These are phyloP conservation scores for Polyploca ridens DNA, from an alignment of 2,888 invertebrate species.

Conservation along the genomic window DNA sequence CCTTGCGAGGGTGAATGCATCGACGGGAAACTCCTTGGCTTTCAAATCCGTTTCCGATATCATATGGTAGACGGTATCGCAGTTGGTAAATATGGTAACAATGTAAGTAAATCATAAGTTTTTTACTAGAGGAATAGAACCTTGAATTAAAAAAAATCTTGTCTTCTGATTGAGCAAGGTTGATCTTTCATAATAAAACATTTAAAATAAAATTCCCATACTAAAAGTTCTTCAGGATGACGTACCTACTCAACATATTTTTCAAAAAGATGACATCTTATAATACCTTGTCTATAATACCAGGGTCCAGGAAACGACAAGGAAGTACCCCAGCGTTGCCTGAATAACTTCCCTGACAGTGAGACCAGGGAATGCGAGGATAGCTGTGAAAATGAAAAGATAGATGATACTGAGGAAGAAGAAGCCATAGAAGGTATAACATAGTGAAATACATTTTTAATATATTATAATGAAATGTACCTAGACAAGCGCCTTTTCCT, in stretches of 20 bases:
- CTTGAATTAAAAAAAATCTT: too few relatives aligned
- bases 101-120: slow-evolving; percentile 31
- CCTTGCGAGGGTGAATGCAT: slow-evolving; percentile 64
- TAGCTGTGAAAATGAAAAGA: slow-evolving; percentile 44
- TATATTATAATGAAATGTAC: not conserved
- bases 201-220: too few relatives aligned
- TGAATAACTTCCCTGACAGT: slow-evolving; percentile 39
- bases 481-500: too few relatives aligned
- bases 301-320: slow-evolving; percentile 49
- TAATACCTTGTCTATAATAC: slow-evolving; percentile 15
- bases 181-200: too few relatives aligned
- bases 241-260: too few relatives aligned
- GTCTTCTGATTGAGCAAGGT: too few relatives aligned
- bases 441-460: not conserved
- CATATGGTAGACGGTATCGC: slow-evolving; percentile 56
- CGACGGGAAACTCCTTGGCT: slow-evolving; percentile 52
- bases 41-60: slow-evolving; percentile 58
- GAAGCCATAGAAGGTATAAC: slow-evolving; percentile 13
- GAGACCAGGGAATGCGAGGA: slow-evolving; percentile 54
- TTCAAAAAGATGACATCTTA: not conserved
- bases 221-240: not conserved
- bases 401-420: slow-evolving; percentile 25
- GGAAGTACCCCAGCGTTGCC: slow-evolving; percentile 47
- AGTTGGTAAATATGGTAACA: slow-evolving; percentile 48
- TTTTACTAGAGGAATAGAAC: too few relatives aligned